Evolutionary conservation across 2,797 vertebrate species (phyloP), one percentile per base, ranked within the genome.

Genomic region (Bradypus variegatus): DNA sequence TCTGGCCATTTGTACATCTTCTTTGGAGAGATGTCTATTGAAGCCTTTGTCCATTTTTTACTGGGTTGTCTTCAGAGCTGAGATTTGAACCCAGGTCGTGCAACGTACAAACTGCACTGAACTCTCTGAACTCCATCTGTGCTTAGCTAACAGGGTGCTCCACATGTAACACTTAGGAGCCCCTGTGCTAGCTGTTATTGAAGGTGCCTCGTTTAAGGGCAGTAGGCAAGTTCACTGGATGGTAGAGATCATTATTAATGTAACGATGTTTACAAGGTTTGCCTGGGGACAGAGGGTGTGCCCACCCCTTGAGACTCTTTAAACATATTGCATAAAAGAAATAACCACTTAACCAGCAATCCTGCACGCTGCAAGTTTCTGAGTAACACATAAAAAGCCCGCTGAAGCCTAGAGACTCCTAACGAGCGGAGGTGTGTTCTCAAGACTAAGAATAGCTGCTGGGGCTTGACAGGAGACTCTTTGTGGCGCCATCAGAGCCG

Each of bases 391-490:
- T 91, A 89, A 81, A 87, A 79, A 88, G 62, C 65, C 83, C 53
- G 77, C 81, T n/a, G 76, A 77, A 92, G 79, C 82, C 25, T 67
- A 93, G 81, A 94, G 92, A 79, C 89, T 87, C 64, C 6, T 62
- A 21, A 31, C 64, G 53, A 93, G 94, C 78, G 36, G 82, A 92
- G 94, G 89, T 91, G 85, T 93, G 53, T 76, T 92, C 79, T 31
- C 16, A 9, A 81, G 75, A 41, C 91, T 81, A 85, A 94, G 93
- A 95, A 93, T 86, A 95, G 92, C 78, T 79, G 18, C 80, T 0
- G 82, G 38, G 67, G n/a, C 83, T 77, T 62, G 89, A 83, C 27
- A 11, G 92, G 78, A 82, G 72, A 21, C 0, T 48, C 55, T 87
- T 62, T 38, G 79, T 58, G 76, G 73, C 48, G 93, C 70, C 79